phyloP scores from a whole-genome alignment of 2,888 invertebrate genomes.

The Pasiphila rectangulata region DNA sequence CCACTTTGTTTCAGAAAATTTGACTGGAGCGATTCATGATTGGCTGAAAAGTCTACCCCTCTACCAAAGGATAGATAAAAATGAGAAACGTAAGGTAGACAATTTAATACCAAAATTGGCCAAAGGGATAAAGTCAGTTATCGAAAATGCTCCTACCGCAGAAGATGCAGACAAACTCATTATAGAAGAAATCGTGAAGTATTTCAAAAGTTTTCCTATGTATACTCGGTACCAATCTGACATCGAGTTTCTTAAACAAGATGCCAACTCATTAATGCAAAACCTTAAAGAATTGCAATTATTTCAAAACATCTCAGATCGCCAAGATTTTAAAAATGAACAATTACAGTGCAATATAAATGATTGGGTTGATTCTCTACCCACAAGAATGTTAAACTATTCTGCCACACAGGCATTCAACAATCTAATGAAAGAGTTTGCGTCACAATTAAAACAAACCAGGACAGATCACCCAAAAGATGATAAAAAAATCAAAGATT shows the following conservation, averaged over 20 bases:
- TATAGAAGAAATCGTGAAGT: conserved; percentile 31
- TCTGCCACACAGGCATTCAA: conserved; percentile 1
- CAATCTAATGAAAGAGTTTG: conserved; percentile 11
- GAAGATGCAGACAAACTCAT: conserved; percentile 25
- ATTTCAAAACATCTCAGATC: conserved; percentile 34
- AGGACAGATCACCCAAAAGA: conserved; percentile 9
- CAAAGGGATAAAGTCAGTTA: conserved; percentile 26
- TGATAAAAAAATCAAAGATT: conserved; percentile 15
- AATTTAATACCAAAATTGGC: conserved; percentile 27
- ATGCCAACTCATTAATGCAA: conserved; percentile 30
- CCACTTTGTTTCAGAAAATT: conserved; percentile 36
- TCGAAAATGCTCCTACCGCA: conserved; percentile 17
- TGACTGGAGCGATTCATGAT: conserved; percentile 31
- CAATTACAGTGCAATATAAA: conserved; percentile 2
- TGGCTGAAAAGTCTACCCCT: conserved; percentile 36
- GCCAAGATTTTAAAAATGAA: conserved; percentile 6
- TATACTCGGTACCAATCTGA: conserved; percentile 23
- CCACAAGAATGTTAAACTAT: conserved; percentile 23
- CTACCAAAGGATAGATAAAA: conserved; percentile 23
- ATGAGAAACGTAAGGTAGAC: conserved; percentile 30
- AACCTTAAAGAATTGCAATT: conserved; percentile 33
- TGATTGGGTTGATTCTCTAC: conserved; percentile 11
- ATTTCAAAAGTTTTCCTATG: conserved; percentile 34
- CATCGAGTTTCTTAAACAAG: conserved; percentile 18
- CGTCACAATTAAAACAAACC: conserved; percentile 3